Evolutionary conservation across 2,888 invertebrate species (phyloP), one percentile per base, ranked within the genome.

Genomic region (Leucoma salicis): DNA sequence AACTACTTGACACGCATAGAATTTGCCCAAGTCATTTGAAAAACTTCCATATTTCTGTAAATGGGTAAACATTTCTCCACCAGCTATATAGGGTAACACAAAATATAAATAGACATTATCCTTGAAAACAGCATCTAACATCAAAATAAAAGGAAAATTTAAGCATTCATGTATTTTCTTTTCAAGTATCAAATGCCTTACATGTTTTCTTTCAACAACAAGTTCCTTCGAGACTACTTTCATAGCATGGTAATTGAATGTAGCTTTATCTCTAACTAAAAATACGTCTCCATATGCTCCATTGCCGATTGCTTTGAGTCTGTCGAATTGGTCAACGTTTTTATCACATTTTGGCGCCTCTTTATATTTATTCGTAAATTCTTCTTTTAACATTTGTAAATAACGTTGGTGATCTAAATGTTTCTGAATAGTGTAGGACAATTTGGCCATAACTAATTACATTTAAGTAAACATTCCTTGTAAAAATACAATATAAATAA

Each of bases 1-100:
- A 25, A 95, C 93, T n/a, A 98, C 93, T 90, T 99, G 98, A 7
- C 96, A 94, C 0, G 95, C 95, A 80, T 97, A 98, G 86, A 98
- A 98, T 63, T 94, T 92, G 1, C 95, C 91, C 61, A 95, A 88
- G 14, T 92, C 90, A 74, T 97, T 97, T 35, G 94, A 92, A 73
- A 95, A 90, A 32, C 82, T 73, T 7, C 85, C 89, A 35, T 78
- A 72, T 66, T 86, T 91, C 56, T 93, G 91, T 38, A 95, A 83
- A 66, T 94, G 91, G 1, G 92, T 91, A 68, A 94, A 97, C 85
- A 97, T 91, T 74, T 97, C 97, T 0, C 97, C 97, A 0, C 97
- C 97, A 42, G 91, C 89, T n/a, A 95, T 87, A 63, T 94, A 96
- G 0, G 96, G 95, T 79, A 97, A 85, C 4, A 95, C 90, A 72